Percentiles rank a stretch among this genome's conserved stretches.
Evolutionary conservation across 2,797 vertebrate species (phyloP).

Genomic region (Arremon brunneinucha): DNA sequence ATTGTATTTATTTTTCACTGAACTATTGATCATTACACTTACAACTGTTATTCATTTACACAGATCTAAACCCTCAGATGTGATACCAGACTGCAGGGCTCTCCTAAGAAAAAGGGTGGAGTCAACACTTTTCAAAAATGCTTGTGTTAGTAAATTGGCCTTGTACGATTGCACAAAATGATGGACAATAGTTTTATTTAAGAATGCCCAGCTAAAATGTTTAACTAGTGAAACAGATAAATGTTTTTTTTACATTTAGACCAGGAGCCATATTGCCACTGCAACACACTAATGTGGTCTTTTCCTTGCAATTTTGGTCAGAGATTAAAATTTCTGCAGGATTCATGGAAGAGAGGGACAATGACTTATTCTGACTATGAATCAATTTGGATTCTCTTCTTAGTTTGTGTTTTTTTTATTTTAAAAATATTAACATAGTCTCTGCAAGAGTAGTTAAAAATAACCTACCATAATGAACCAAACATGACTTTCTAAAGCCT

Average conservation of each 20-base stretch:
- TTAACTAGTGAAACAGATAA: neutral
- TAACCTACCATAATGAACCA: neutral
- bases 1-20: neutral
- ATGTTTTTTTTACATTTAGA: neutral
- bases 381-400: neutral
- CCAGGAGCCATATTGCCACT: neutral
- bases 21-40: neutral
- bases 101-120: neutral
- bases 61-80: neutral
- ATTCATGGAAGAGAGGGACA: neutral
- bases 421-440: neutral
- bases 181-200: neutral
- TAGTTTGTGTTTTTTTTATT: neutral
- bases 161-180: neutral
- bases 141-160: neutral
- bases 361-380: slow-evolving; percentile 10
- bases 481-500: neutral
- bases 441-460: slow-evolving; percentile 50
- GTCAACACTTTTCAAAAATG: neutral
- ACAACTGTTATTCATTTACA: neutral
- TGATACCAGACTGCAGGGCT: neutral
- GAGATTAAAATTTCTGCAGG: neutral
- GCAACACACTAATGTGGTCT: neutral
- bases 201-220: neutral
- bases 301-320: neutral